A percentile compares a stretch with the other conserved stretches of the same genome.
Conservation (phyloP, 1,140 invertebrate genomes). For the Drosophila trapezifrons region DNA sequence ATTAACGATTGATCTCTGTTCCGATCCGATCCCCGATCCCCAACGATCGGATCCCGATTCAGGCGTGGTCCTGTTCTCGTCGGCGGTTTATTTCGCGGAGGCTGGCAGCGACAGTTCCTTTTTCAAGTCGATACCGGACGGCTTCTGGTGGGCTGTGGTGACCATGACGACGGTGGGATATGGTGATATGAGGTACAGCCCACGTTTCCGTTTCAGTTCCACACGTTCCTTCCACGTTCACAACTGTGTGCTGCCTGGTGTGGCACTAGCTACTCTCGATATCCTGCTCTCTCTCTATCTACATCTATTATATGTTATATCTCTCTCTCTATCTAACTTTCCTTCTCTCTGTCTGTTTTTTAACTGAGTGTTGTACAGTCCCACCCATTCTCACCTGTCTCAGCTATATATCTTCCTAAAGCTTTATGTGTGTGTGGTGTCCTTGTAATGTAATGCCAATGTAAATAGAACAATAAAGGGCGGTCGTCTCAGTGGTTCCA, state of each 20-base stretch:
- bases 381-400: slow-evolving; percentile 14
- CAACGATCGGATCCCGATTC: slow-evolving; percentile 75
- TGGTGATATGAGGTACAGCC: slow-evolving; percentile 98
- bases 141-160: slow-evolving; percentile 99
- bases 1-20: slow-evolving; percentile 74
- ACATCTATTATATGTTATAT: slow-evolving; percentile 10
- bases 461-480: slow-evolving; percentile 19
- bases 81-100: slow-evolving; percentile 99
- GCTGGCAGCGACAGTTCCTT: slow-evolving; percentile 97
- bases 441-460: slow-evolving; percentile 24
- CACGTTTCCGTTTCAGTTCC: slow-evolving; percentile 44
- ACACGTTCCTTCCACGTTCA: slow-evolving; percentile 29
- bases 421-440: slow-evolving; percentile 23
- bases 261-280: slow-evolving; percentile 40
- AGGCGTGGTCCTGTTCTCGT: slow-evolving; percentile 99
- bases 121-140: slow-evolving; percentile 99
- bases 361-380: slow-evolving; percentile 43
- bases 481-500: neutral
- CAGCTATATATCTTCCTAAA: slow-evolving; percentile 17
- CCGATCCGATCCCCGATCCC: slow-evolving; percentile 15
- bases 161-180: slow-evolving; percentile 99
- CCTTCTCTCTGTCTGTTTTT: slow-evolving; percentile 32
- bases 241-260: slow-evolving; percentile 38
- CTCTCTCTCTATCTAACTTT: slow-evolving; percentile 22
- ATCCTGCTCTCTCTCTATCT: slow-evolving; percentile 25